These are phyloP conservation scores for Perithous albicinctus DNA, from an alignment of 2,888 invertebrate species.

Conservation along the genomic window DNA sequence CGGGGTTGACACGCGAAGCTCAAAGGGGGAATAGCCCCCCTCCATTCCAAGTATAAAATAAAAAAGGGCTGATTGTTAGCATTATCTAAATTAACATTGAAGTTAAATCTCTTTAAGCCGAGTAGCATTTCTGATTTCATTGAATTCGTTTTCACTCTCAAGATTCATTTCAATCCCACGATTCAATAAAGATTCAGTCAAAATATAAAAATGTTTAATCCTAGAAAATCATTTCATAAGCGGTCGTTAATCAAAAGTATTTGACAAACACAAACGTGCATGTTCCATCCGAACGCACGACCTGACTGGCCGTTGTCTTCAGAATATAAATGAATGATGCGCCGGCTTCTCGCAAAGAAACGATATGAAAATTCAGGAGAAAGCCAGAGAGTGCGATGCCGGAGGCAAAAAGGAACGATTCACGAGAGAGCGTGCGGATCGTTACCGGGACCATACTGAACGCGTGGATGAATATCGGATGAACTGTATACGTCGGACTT, in stretches of 20 bases:
- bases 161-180: too few relatives aligned
- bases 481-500: slow-evolving; percentile 15
- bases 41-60: too few relatives aligned
- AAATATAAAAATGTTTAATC: not conserved
- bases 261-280: not conserved
- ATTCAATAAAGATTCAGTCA: too few relatives aligned
- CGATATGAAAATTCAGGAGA: slow-evolving; percentile 68
- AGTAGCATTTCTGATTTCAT: too few relatives aligned
- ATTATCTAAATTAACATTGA: too few relatives aligned
- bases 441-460: slow-evolving; percentile 26
- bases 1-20: too few relatives aligned
- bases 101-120: too few relatives aligned
- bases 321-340: not conserved
- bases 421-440: slow-evolving; percentile 44
- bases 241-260: not conserved
- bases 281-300: not conserved
- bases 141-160: too few relatives aligned
- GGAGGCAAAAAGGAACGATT: slow-evolving; percentile 54
- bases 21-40: too few relatives aligned
- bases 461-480: slow-evolving; percentile 58
- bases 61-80: too few relatives aligned
- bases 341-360: not conserved
- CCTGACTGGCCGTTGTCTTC: slow-evolving; percentile 22
- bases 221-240: not conserved
- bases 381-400: slow-evolving; percentile 60